Evolutionary conservation across 2,113 vertebrate species (phyloP), one percentile per base, ranked within the genome.

Genomic region (Alethe diademata): DNA sequence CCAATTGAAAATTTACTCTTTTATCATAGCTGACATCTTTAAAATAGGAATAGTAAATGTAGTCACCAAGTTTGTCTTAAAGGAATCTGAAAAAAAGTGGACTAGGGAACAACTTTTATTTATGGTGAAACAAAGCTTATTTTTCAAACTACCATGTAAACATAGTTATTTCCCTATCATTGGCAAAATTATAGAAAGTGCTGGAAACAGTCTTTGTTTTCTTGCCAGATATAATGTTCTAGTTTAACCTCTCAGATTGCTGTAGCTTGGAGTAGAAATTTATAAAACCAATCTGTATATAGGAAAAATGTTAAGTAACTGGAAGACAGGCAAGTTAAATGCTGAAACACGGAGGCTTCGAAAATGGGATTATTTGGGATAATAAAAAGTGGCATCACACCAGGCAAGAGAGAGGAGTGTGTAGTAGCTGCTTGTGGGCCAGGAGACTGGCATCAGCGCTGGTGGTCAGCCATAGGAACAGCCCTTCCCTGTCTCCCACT

Each of bases 401-500:
- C 14, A 23, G 20, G 0, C 14, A 3, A 33, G 4, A 29, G 9
- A n/a, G 20, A 8, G 35, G 11, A 22, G 47, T 0, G 8, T 9
- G 38, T 5, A 6, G 11, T 6, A 11, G 69, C 22, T 38, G 1
- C 31, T 19, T 40, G 35, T 12, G 40, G 45, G 47, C 2, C 3
- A 42, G 38, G 35, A 57, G 65, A 14, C 14, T 19, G 57, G 35
- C 17, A 6, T 11, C 1, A 5, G 43, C 13, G 1, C 26, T 9
- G 26, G 35, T 28, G 38, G 17, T 14, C 64, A 40, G 36, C 40
- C 35, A 31, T 17, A 18, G 45, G 42, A 17, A 2, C 26, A 11
- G 0, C n/a, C 42, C 6, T n/a, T n/a, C 8, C 35, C 23, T 5
- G 20, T 25, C 3, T 0, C 56, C 31, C 57, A 9, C 25, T n/a